Evolutionary conservation across 2,113 vertebrate genomes (phyloP).

Genomic region (Takifugu flavidus): DNA sequence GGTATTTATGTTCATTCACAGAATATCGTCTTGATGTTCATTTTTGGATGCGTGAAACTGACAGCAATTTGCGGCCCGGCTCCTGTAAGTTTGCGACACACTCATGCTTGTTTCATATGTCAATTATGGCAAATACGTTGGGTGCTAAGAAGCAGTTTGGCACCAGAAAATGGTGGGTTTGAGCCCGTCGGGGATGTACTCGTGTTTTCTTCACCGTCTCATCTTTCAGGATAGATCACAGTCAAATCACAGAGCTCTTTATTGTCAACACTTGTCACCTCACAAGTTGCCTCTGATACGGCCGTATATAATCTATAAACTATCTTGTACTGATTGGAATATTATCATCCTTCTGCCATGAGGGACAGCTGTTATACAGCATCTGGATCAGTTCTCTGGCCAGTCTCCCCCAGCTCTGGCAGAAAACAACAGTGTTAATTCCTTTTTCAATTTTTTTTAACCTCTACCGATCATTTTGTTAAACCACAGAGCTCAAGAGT

Average conservation of each 20-base stretch:
- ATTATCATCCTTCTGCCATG: conserved; percentile 31
- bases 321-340: conserved; percentile 21
- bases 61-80: conserved; percentile 33
- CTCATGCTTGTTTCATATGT: conserved; percentile 49
- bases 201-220: conserved; percentile 49
- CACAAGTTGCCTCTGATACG: conserved; percentile 37
- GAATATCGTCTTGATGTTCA: conserved; percentile 47
- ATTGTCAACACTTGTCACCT: conserved; percentile 33
- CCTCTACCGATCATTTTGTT: conserved; percentile 66
- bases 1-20: conserved; percentile 61
- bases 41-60: conserved; percentile 50
- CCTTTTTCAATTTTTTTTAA: conserved; percentile 60
- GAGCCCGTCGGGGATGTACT: conserved; percentile 31
- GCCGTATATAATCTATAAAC: conserved; percentile 33
- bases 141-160: conserved; percentile 51
- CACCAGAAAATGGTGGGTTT: conserved; percentile 47
- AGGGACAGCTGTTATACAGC: conserved; percentile 33
- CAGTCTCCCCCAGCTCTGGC: conserved; percentile 58
- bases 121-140: conserved; percentile 55
- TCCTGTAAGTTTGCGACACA: conserved; percentile 50
- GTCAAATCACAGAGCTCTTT: conserved; percentile 45
- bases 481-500: conserved; percentile 73
- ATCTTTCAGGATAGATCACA: conserved; percentile 56
- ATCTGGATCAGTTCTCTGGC: conserved; percentile 41
- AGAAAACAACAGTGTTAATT: conserved; percentile 71